Base-by-base conservation (phyloP, 2,113 vertebrate genomes). In the Cinclus cinclus region DNA sequence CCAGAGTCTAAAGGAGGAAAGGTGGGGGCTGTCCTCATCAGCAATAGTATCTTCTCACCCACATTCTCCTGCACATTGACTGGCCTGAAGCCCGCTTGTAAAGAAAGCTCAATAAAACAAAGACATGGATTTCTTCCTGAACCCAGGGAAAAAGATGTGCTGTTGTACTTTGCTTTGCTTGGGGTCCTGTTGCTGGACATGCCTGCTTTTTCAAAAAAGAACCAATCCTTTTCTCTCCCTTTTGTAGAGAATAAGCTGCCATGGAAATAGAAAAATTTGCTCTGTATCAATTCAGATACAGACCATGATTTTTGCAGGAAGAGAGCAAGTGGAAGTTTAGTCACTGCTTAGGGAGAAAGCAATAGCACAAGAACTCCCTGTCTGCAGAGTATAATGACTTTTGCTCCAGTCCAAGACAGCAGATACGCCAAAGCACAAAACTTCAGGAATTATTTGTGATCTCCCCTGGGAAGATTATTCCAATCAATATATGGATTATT, bases 401-500 rank as follows among this genome's bases (percentile, higher is more conserved):
- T 85, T 90, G 65, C 56, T 77, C 25, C 35, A 56, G 59, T 71
- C 58, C 47, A 86, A 86, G 47, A 68, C 58, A 92, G 39, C 33
- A 79, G 49, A 70, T 44, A 77, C 15, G 78, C 59, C 35, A 67
- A 63, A 30, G 47, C 46, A 69, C 19, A 84, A 47, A 33, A 24
- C 35, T 63, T 18, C 37, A 55, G 52, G 83, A 90, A 60, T 92
- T 73, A 77, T 59, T 95, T 90, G 63, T 88, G 33, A n/a, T 77
- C 42, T 81, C 19, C 55, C 59, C 59, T 92, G 75, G 92, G 74
- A 81, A 75, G 49, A 70, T 81, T 16, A 52, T 78, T 88, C 52
- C 39, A 91, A 39, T 91, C 75, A 87, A 85, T 88, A 67, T 17
- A 59, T 59, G 18, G 76, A 90, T 88, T 92, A 83, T 90, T 96